phyloP scores from a whole-genome alignment of 2,888 invertebrate genomes.

The Hermaeophaga mercurialis region DNA sequence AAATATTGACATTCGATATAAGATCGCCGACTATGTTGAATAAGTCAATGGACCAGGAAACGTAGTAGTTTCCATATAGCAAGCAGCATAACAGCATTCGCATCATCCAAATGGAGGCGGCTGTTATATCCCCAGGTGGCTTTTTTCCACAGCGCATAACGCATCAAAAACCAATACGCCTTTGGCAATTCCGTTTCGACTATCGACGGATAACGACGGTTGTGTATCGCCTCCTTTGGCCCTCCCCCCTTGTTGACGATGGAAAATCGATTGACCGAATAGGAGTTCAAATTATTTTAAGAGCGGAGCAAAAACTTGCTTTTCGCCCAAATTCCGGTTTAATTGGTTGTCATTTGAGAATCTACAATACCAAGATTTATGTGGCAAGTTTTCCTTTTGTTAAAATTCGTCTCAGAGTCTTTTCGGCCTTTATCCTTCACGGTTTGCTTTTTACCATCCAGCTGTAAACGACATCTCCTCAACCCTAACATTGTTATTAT shows the following conservation, averaged over 20 bases:
- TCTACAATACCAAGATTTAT: too few species aligned
- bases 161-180: slow-evolving; percentile 35
- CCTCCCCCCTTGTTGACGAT: neutral
- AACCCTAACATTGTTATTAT: too few species aligned
- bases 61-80: slow-evolving; percentile 11
- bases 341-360: too few species aligned
- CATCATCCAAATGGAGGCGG: slow-evolving; percentile 26
- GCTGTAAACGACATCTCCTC: too few species aligned
- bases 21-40: neutral
- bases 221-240: slow-evolving; percentile 17
- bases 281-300: slow-evolving; percentile 17
- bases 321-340: too few species aligned
- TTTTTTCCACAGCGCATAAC: slow-evolving; percentile 31
- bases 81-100: slow-evolving; percentile 10
- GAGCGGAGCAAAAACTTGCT: too few species aligned
- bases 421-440: too few species aligned
- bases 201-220: slow-evolving; percentile 27
- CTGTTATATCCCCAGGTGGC: slow-evolving; percentile 29
- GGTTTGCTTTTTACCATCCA: too few species aligned
- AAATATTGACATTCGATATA: slow-evolving; percentile 12
- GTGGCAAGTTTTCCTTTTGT: too few species aligned
- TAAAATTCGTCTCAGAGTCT: too few species aligned
- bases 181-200: slow-evolving; percentile 30
- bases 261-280: slow-evolving; percentile 23
- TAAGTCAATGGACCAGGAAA: slow-evolving; percentile 19